Evolutionary conservation across 2,888 invertebrate species (phyloP).

Genomic region (Temnothorax ravouxi): DNA sequence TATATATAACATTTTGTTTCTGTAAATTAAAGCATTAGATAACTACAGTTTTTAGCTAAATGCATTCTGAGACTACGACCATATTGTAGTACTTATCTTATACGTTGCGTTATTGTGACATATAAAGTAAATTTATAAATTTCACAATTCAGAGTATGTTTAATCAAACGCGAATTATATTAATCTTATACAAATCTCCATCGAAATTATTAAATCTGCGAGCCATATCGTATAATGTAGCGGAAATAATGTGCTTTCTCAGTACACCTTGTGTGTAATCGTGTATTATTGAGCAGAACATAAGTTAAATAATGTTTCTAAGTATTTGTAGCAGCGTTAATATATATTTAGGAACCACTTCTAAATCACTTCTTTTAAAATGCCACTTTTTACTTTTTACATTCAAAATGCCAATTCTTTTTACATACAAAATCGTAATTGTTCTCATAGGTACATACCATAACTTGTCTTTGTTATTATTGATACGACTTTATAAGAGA

Average conservation of each 20-base stretch:
- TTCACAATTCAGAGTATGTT: neutral
- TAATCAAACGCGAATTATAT: neutral
- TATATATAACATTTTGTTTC: neutral
- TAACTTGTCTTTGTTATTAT: neutral
- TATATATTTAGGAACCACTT: neutral
- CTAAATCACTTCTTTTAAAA: neutral
- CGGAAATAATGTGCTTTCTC: neutral
- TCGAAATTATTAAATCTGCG: neutral
- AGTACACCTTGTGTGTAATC: neutral
- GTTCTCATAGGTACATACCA: too few relatives aligned
- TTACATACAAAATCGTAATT: neutral
- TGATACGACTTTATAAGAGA: neutral
- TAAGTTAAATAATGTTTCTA: neutral
- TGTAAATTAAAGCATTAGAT: neutral
- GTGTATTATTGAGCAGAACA: constrained; percentile 8
- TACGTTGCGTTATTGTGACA: neutral
- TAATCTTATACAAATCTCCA: neutral
- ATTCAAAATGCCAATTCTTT: too few relatives aligned
- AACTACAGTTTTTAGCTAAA: neutral
- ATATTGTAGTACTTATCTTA: neutral
- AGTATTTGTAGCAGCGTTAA: too few relatives aligned
- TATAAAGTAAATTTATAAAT: neutral
- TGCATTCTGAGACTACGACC: neutral
- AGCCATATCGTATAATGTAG: neutral
- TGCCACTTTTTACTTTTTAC: too few relatives aligned